Base-by-base conservation (phyloP, 2,888 invertebrate genomes). In the Acanthosepion pharaonis region DNA sequence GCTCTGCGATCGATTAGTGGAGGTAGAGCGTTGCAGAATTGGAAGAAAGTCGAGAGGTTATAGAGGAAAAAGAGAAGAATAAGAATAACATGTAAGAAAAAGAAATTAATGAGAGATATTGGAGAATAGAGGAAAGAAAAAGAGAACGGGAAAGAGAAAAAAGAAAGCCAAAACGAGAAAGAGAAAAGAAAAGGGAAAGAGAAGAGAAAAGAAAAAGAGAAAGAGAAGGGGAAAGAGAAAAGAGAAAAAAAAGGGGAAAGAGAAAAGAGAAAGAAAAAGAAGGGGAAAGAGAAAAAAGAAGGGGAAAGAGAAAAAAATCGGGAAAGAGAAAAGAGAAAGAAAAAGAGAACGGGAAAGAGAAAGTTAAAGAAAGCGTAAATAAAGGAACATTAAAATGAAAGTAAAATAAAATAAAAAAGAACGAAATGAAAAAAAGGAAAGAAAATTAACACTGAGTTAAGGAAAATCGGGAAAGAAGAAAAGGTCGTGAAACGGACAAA, bases 151-250 rank as follows among this genome's bases (percentile, higher is more conserved):
- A n/a, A 9, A 78, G n/a, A 28, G 11, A 28, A 4, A 8, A 78
- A 28, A 0, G 11, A 9, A 11, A 28, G 9, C n/a, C 2, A 78
- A 78, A 9, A n/a, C 0, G 8, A n/a, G n/a, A n/a, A 11, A 5
- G 78, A 15, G 33, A 78, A 15, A 15, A 78, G 33, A 78, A 33
- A 15, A 15, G 11, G 9, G 11, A n/a, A 15, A 15, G 11, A 3
- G 11, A n/a, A 9, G 28, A n/a, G n/a, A n/a, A 15, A n/a, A 11
- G 11, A 78, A 0, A 3, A 9, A 0, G n/a, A 8, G 9, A n/a
- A n/a, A 1, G 6, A 9, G 0, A n/a, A 2, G 9, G 0, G n/a
- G 9, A 78, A n/a, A 1, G 8, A 6, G 11, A 64, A 25, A 28
- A 8, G 8, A 28, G 11, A 8, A 5, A 25, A 0, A 5, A 3